Conservation (phyloP, 2,888 invertebrate species). For the Andrena haemorrhoa region DNA sequence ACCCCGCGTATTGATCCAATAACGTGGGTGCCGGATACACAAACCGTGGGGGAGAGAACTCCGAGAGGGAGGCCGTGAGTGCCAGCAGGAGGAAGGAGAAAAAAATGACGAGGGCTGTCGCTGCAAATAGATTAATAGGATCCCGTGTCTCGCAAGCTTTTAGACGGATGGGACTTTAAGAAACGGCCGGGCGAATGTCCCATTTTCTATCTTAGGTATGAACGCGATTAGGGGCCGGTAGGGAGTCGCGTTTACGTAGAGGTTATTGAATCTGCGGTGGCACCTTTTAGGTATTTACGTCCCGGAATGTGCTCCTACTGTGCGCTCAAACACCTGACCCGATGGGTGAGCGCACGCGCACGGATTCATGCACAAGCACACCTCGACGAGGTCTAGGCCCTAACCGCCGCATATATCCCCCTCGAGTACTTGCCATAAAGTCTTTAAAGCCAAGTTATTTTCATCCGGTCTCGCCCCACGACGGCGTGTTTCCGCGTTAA, state of each 20-base stretch:
- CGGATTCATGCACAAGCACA: background rate
- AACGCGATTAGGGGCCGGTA: background rate
- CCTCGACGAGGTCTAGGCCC: background rate
- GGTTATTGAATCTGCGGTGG: slow-evolving; percentile 4
- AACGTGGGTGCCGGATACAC: slow-evolving; percentile 73
- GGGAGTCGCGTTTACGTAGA: background rate
- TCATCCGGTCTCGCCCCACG: slow-evolving; percentile 39
- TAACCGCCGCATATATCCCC: slow-evolving; percentile 5
- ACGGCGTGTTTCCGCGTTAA: slow-evolving; percentile 68
- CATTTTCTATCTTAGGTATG: background rate
- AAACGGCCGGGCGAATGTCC: background rate
- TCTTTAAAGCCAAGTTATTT: slow-evolving; percentile 61
- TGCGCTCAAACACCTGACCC: slow-evolving; percentile 21
- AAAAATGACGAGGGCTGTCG: background rate
- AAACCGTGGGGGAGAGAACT: slow-evolving; percentile 64
- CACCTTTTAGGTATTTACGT: slow-evolving; percentile 1
- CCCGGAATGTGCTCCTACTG: background rate
- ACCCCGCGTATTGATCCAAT: slow-evolving; percentile 81
- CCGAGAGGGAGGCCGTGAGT: slow-evolving; percentile 51
- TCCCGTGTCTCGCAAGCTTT: background rate
- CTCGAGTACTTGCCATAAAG: slow-evolving; percentile 37
- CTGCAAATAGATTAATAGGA: slow-evolving; percentile 6
- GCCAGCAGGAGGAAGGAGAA: slow-evolving; percentile 26
- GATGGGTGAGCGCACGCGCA: slow-evolving; percentile 1
- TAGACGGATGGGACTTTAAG: background rate